phyloP scores from a whole-genome alignment of 2,888 invertebrate species.

The Trisateles emortualis region DNA sequence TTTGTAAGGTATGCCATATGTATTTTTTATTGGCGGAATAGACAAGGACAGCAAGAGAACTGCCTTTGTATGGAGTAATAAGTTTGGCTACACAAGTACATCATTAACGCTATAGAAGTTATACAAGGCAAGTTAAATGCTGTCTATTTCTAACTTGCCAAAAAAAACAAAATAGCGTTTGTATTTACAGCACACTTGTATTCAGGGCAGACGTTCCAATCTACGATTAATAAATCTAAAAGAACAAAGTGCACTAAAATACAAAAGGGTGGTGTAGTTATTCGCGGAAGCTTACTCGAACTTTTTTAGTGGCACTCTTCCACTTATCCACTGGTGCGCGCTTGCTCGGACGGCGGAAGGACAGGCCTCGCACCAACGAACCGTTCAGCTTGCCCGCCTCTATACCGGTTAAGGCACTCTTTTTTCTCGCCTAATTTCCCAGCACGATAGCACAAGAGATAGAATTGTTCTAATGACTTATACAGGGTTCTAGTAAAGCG shows the following conservation, averaged over 20 bases:
- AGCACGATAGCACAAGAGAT: constrained; percentile 67
- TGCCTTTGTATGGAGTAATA: no score
- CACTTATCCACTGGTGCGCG: constrained; percentile 86
- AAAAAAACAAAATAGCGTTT: no score
- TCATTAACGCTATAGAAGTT: no score
- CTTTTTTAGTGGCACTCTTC: constrained; percentile 91
- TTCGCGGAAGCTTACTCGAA: constrained; percentile 89
- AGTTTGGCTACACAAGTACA: no score
- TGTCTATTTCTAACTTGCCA: no score
- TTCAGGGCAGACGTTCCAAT: constrained; percentile 26
- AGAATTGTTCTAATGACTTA: constrained; percentile 49
- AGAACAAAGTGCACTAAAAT: constrained; percentile 26
- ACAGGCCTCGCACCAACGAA: constrained; percentile 88
- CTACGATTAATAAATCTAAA: constrained; percentile 8
- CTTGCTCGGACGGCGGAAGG: constrained; percentile 88
- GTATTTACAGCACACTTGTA: no score
- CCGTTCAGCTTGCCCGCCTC: constrained; percentile 89
- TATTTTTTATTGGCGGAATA: no score
- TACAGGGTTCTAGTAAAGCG: constrained; percentile 31
- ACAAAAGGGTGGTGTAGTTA: constrained; percentile 26
- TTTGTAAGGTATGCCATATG: no score
- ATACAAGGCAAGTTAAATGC: no score
- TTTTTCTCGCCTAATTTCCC: constrained; percentile 86
- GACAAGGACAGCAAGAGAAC: no score
- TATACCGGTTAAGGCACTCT: constrained; percentile 89